Evolutionary conservation across 2,888 invertebrate genomes (phyloP), one percentile per base, ranked within the genome.

Genomic region (Brachyptera risi): DNA sequence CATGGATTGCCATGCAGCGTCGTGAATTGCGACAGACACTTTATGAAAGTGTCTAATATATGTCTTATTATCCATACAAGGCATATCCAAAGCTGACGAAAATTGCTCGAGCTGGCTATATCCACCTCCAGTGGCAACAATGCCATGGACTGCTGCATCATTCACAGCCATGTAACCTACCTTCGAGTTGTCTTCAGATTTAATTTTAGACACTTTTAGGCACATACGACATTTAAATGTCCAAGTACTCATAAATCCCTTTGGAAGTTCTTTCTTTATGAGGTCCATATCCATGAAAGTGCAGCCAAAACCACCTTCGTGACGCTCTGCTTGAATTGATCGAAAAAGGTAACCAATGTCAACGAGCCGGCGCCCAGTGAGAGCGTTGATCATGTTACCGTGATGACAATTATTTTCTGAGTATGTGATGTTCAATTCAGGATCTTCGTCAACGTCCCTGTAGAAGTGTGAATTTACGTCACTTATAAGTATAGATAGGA

Each of bases 1-100:
- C 51, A 51, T 51, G 27, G 27, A 15, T 4, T 15, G 17, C 27
- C 9, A 17, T n/a, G 51, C 51, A n/a, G 51, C 51, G 17, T 51
- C 51, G n/a, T 17, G 15, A 17, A 51, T 31, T 7, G 51, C 51
- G n/a, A 17, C 35, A 9, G 26, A 13, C 9, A 51, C 51, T 15
- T 2, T 31, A 9, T 26, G 13, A n/a, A 23, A 7, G 13, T 51
- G 51, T 31, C 15, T 31, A 1, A 31, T 31, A 17, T 17, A 51
- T 31, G 51, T 51, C 17, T 26, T 26, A 17, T 15, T 31, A 9
- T n/a, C 17, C 51, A 51, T 51, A 15, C 51, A 51, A 31, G n/a
- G 51, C 15, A 31, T 27, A 17, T 51, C 35, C 9, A 51, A n/a
- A 15, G 51, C 51, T 19, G 21, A 44, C 21, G 21, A 11, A 15